Base-by-base conservation (phyloP, 2,797 vertebrate genomes). In the Phataginus tetradactyla region DNA sequence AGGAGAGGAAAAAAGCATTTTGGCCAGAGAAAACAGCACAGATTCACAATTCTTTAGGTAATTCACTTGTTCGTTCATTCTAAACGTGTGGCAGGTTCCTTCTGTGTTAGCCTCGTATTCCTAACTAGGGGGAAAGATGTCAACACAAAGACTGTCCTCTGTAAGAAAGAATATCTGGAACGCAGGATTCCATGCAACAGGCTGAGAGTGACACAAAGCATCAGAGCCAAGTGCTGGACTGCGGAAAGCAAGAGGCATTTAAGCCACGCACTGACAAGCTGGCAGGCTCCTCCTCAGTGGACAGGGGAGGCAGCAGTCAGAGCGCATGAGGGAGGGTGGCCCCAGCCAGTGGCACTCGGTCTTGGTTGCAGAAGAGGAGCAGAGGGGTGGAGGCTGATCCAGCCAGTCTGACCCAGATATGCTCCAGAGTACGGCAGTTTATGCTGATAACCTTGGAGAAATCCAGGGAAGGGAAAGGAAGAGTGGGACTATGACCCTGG, bases 101-200 rank as follows among this genome's bases (percentile, higher is more conserved):
- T 11, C 20, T 55, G 77, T 17, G 32, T 27, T 25, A 80, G 32
- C 17, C 42, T 74, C 32, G 53, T 55, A 23, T 59, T 80, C 10
- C 17, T 25, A 86, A 20, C 2, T n/a, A 11, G 25, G 37, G 66
- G 53, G 34, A 7, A 7, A 11, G 27, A 25, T 2, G 18, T 27
- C 27, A 32, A 21, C 5, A 14, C 37, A 71, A 49, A 57, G 29
- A 12, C 12, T 1, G 0, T 23, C 10, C 74, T 74, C 39, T 55
- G 14, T 6, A 29, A 18, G 10, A 29, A 66, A 71, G 18, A 29
- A 66, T 14, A 13, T 21, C 27, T 27, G 17, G 20, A 34, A 12
- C 3, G 2, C 5, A 27, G 55, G 53, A 69, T 27, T 55, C 34
- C 37, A 27, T 0, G 15, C 2, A 3, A 21, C 1, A 14, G n/a